A percentile compares a stretch with the other conserved stretches of the same genome.
Conservation (phyloP, 1,140 invertebrate species). For the Drosophila auraria region DNA sequence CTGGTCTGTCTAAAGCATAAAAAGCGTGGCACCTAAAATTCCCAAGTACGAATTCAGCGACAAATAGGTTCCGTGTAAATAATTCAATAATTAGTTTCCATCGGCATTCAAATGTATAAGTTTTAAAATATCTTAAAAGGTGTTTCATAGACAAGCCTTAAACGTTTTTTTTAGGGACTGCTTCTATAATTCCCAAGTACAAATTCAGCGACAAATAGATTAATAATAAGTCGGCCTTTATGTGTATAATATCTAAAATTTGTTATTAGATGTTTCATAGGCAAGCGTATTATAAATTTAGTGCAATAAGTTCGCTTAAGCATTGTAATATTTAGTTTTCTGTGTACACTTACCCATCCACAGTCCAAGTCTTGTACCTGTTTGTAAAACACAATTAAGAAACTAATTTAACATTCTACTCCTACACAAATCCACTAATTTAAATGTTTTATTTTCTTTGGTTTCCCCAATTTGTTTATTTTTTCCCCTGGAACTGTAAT, state of each 20-base stretch:
- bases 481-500: conserved; percentile 22
- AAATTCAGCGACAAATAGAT: background rate
- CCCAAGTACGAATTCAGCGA: too few species aligned
- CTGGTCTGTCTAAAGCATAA: too few species aligned
- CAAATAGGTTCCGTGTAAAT: too few species aligned
- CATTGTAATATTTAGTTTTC: background rate
- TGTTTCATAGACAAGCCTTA: too few species aligned
- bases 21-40: too few species aligned
- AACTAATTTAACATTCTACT: conserved; percentile 42
- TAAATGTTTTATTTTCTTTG: conserved; percentile 44
- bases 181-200: background rate
- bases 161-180: too few species aligned
- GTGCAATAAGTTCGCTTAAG: background rate
- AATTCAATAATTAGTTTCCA: too few species aligned
- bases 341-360: conserved; percentile 15
- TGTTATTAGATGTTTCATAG: too few species aligned
- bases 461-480: conserved; percentile 31
- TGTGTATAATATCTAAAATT: background rate
- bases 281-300: background rate
- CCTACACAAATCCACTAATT: conserved; percentile 49
- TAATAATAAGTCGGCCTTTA: too few species aligned
- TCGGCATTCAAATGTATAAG: too few species aligned
- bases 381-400: conserved; percentile 24
- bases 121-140: too few species aligned
- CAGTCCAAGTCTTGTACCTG: conserved; percentile 9